Conservation (phyloP, 2,797 vertebrate species). For the Alcedo atthis region DNA sequence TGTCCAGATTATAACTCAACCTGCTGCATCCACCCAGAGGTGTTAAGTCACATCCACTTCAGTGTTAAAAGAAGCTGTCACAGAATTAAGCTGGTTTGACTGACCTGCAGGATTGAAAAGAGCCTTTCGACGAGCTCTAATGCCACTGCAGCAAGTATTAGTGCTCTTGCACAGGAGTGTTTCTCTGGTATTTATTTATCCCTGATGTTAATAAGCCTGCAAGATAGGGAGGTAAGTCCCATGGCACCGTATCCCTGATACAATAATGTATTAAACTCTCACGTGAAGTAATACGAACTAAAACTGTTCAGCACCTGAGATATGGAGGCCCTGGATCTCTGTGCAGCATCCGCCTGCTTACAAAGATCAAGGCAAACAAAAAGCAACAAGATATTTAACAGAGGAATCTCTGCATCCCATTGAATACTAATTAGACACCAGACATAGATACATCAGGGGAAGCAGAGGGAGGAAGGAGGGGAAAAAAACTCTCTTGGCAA, state of each 20-base stretch:
- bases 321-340: background rate
- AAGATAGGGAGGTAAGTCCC: background rate
- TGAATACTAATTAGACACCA: conserved; percentile 75
- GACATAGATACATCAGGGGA: conserved; percentile 66
- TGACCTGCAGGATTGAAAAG: background rate
- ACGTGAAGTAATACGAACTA: background rate
- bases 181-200: conserved; percentile 9
- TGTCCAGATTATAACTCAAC: background rate
- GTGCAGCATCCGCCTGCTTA: background rate
- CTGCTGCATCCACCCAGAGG: background rate
- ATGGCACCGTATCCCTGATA: background rate
- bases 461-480: conserved; percentile 69
- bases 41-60: background rate
- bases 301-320: background rate
- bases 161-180: background rate
- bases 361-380: conserved; percentile 50
- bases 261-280: background rate
- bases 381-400: conserved; percentile 57
- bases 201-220: background rate
- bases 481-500: conserved; percentile 75
- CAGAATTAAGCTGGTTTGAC: background rate
- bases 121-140: background rate
- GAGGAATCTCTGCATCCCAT: conserved; percentile 49
- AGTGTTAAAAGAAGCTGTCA: background rate
- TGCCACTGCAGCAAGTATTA: background rate